These are phyloP conservation scores for Podotricha telesiphe DNA, from an alignment of 2,888 invertebrate genomes.

Conservation along the genomic window DNA sequence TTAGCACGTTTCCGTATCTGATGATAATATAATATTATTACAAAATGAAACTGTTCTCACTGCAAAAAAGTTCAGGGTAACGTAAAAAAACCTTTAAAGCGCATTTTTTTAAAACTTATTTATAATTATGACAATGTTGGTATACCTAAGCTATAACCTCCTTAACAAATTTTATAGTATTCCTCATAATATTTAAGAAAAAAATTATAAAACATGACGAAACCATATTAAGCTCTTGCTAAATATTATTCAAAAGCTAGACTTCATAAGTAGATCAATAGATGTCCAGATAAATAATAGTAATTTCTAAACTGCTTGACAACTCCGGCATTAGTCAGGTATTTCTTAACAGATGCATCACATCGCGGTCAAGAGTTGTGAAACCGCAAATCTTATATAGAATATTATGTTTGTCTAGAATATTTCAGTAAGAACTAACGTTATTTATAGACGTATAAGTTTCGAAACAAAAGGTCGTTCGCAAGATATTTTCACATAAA, in stretches of 20 bases:
- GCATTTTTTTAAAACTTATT: not conserved
- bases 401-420: not conserved
- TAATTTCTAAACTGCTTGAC: constrained; percentile 44
- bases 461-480: constrained; percentile 44
- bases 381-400: not conserved
- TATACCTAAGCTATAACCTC: not conserved
- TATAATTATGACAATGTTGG: not conserved
- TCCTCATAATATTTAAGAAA: not conserved
- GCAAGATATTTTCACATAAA: constrained; percentile 6
- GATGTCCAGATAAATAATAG: constrained; percentile 40
- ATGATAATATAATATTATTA: too few relatives aligned
- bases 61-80: too few relatives aligned
- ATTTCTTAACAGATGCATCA: constrained; percentile 32
- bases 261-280: constrained; percentile 33
- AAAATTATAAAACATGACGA: constrained; percentile 1
- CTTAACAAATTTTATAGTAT: not conserved
- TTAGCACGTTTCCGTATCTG: too few relatives aligned
- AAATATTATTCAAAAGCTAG: constrained; percentile 29
- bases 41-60: too few relatives aligned
- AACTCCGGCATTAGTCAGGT: constrained; percentile 42
- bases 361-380: constrained; percentile 3
- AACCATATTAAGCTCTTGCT: constrained; percentile 1
- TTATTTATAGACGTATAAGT: constrained; percentile 38
- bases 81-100: too few relatives aligned
- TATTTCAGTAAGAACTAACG: constrained; percentile 1